Evolutionary conservation across 2,113 vertebrate species (phyloP).

Genomic region (Opisthocomus hoazin): DNA sequence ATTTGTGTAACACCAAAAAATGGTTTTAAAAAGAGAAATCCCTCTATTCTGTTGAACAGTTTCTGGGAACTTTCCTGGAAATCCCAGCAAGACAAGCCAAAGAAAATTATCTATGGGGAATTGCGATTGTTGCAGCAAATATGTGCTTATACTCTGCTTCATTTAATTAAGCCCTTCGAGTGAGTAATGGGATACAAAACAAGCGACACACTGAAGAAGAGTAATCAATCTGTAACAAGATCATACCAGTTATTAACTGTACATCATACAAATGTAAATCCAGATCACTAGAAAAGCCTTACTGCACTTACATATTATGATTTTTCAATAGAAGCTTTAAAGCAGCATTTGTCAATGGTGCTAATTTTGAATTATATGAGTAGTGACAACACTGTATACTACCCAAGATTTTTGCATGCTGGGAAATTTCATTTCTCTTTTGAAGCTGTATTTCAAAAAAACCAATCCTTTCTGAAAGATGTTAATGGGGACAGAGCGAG

Average conservation of each 20-base stretch:
- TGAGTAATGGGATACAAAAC: slow-evolving; percentile 38
- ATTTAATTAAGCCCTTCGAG: slow-evolving; percentile 35
- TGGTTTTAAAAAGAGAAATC: slow-evolving; percentile 43
- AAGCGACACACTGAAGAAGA: slow-evolving; percentile 20
- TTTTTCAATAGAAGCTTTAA: slow-evolving; percentile 22
- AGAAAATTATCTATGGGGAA: slow-evolving; percentile 55
- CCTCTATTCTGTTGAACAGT: slow-evolving; percentile 37
- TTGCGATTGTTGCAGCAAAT: slow-evolving; percentile 51
- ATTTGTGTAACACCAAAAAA: slow-evolving; percentile 43
- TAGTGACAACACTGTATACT: slow-evolving; percentile 12
- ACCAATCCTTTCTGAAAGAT: not conserved
- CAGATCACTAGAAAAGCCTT: not conserved
- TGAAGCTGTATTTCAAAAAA: slow-evolving; percentile 11
- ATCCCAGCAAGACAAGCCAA: slow-evolving; percentile 49
- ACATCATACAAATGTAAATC: not conserved
- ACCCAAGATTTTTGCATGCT: slow-evolving; percentile 11
- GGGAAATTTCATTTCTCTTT: not conserved
- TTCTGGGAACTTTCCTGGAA: slow-evolving; percentile 61
- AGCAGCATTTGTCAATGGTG: not conserved
- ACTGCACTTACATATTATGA: not conserved
- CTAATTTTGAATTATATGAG: slow-evolving; percentile 33
- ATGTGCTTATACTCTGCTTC: slow-evolving; percentile 45
- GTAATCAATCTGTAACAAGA: slow-evolving; percentile 15
- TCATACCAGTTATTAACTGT: not conserved
- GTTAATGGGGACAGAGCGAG: not conserved